Conservation (phyloP, 2,888 invertebrate genomes). For the Podotricha telesiphe region DNA sequence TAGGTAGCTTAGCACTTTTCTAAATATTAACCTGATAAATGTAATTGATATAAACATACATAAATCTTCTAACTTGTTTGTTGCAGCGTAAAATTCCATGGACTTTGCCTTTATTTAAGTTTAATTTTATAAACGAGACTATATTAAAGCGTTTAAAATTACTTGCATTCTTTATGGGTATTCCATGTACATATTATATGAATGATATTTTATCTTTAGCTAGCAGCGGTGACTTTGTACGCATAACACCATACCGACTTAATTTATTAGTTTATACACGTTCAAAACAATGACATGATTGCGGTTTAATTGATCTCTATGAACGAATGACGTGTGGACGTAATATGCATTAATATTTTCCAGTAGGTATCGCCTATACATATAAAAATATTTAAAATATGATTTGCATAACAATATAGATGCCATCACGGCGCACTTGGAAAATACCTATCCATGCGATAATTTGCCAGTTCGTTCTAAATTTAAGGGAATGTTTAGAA, state of each 20-base stretch:
- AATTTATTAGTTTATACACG: slow-evolving; percentile 25
- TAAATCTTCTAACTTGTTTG: slow-evolving; percentile 4
- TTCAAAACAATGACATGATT: slow-evolving; percentile 27
- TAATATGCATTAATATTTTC: slow-evolving; percentile 1
- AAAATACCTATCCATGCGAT: background rate
- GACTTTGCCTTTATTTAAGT: slow-evolving; percentile 13
- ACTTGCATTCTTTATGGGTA: slow-evolving; percentile 14
- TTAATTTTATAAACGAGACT: slow-evolving; percentile 17
- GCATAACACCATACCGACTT: slow-evolving; percentile 2
- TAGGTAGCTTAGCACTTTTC: background rate
- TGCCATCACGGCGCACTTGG: background rate
- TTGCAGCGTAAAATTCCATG: slow-evolving; percentile 1
- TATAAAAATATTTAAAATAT: background rate
- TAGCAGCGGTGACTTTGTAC: slow-evolving; percentile 16
- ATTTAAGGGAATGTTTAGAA: background rate
- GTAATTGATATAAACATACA: slow-evolving; percentile 1
- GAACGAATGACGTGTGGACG: slow-evolving; percentile 21
- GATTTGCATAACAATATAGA: too few relatives aligned
- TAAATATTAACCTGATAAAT: background rate
- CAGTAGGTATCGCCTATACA: background rate
- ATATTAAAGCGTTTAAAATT: slow-evolving; percentile 10
- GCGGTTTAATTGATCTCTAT: slow-evolving; percentile 27
- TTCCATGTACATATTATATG: slow-evolving; percentile 17
- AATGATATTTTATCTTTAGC: slow-evolving; percentile 11
- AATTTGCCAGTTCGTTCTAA: background rate